phyloP scores from a whole-genome alignment of 2,113 vertebrate species.

The Psittacara wagleri region DNA sequence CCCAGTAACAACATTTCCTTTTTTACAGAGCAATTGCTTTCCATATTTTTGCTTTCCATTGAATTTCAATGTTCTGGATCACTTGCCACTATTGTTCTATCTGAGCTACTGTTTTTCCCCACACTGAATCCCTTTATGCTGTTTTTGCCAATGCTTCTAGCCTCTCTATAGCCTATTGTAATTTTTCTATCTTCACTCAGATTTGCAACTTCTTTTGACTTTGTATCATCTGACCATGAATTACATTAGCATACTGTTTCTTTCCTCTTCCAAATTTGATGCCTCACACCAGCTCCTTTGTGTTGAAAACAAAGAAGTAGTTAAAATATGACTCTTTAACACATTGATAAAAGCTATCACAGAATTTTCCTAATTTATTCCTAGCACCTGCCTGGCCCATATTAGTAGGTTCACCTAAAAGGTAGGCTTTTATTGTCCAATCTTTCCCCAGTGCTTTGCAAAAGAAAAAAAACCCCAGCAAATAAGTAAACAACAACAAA shows the following conservation, averaged over 20 bases:
- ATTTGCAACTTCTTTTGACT: slow-evolving; percentile 65
- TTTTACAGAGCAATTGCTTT: slow-evolving; percentile 57
- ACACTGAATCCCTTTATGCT: slow-evolving; percentile 52
- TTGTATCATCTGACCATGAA: slow-evolving; percentile 60
- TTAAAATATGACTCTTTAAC: slow-evolving; percentile 25
- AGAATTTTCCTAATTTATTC: slow-evolving; percentile 21
- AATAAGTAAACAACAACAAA: not conserved
- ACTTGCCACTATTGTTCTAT: slow-evolving; percentile 59
- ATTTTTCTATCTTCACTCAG: slow-evolving; percentile 46
- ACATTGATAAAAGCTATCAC: not conserved
- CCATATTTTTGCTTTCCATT: slow-evolving; percentile 63
- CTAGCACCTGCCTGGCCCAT: not conserved
- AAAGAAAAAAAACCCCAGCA: not conserved
- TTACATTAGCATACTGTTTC: slow-evolving; percentile 49
- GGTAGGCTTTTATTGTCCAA: not conserved
- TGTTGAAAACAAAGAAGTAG: slow-evolving; percentile 39
- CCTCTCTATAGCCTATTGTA: slow-evolving; percentile 48
- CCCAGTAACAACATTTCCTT: slow-evolving; percentile 57
- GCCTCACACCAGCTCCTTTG: slow-evolving; percentile 36
- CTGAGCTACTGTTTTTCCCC: slow-evolving; percentile 37
- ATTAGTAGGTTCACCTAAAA: not conserved
- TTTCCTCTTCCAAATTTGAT: slow-evolving; percentile 37
- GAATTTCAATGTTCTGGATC: slow-evolving; percentile 67
- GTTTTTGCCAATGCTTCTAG: slow-evolving; percentile 4
- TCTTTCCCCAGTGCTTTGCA: not conserved